Percentiles rank a stretch among this genome's conserved stretches.
phyloP scores from a whole-genome alignment of 2,888 invertebrate species.

The Stenolophus ochropezus region DNA sequence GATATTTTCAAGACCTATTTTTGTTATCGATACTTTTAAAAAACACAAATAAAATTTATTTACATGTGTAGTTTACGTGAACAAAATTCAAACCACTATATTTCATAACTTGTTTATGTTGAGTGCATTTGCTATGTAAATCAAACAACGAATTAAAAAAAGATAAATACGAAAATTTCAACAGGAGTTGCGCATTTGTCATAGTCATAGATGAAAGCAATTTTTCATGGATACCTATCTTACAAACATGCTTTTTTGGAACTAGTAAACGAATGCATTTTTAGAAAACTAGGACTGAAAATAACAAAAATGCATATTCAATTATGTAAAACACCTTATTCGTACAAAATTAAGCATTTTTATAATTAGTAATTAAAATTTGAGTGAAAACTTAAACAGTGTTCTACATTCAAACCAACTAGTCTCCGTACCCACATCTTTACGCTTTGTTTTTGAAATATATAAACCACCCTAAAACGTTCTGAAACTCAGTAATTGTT shows the following conservation, averaged over 20 bases:
- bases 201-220: neutral
- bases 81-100: constrained; percentile 7
- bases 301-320: no score
- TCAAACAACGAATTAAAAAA: neutral
- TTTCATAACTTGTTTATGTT: constrained; percentile 14
- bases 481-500: no score
- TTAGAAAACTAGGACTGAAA: no score
- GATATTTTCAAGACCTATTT: constrained; percentile 18
- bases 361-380: no score
- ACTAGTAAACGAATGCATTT: neutral
- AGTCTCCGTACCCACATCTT: no score
- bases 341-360: no score
- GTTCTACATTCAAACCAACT: no score
- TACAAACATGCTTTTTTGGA: neutral
- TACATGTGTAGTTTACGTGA: constrained; percentile 12
- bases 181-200: neutral
- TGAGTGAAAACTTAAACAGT: no score
- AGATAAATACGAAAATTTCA: neutral
- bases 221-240: neutral
- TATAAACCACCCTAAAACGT: no score
- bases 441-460: no score
- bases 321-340: no score
- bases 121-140: neutral
- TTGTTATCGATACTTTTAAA: constrained; percentile 20
- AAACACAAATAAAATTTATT: constrained; percentile 16